These are phyloP conservation scores for Trematomus bernacchii DNA, from an alignment of 2,797 vertebrate species.

Conservation along the genomic window DNA sequence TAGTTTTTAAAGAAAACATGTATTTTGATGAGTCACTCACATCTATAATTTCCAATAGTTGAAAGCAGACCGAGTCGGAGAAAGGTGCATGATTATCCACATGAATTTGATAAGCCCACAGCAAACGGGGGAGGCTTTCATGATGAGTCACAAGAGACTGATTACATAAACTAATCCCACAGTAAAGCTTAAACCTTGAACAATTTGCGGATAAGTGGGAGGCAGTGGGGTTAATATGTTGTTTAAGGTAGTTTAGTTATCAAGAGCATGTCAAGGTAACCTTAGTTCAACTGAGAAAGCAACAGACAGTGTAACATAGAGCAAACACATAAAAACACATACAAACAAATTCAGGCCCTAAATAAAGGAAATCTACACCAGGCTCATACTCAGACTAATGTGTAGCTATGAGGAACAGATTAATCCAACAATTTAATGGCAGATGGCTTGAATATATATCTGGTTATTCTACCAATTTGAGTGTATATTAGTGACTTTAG, in stretches of 20 bases:
- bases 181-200: conserved; percentile 70
- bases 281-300: conserved; percentile 25
- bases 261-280: conserved; percentile 47
- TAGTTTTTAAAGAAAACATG: conserved; percentile 8
- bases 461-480: neutral
- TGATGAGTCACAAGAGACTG: conserved; percentile 76
- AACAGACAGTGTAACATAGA: conserved; percentile 26
- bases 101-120: conserved; percentile 64
- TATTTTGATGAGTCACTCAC: conserved; percentile 28
- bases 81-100: conserved; percentile 68
- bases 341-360: neutral
- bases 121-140: conserved; percentile 67
- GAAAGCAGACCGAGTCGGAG: conserved; percentile 48
- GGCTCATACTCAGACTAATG: conserved; percentile 1
- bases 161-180: conserved; percentile 78
- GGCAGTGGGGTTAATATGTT: conserved; percentile 68
- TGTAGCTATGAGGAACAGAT: conserved; percentile 1
- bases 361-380: conserved; percentile 24
- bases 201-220: conserved; percentile 64
- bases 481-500: neutral
- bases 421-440: neutral
- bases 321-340: neutral
- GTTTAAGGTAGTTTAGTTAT: conserved; percentile 66
- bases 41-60: conserved; percentile 45
- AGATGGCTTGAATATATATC: neutral